phyloP scores from a whole-genome alignment of 2,888 invertebrate species.

The Hypercompe scribonia region DNA sequence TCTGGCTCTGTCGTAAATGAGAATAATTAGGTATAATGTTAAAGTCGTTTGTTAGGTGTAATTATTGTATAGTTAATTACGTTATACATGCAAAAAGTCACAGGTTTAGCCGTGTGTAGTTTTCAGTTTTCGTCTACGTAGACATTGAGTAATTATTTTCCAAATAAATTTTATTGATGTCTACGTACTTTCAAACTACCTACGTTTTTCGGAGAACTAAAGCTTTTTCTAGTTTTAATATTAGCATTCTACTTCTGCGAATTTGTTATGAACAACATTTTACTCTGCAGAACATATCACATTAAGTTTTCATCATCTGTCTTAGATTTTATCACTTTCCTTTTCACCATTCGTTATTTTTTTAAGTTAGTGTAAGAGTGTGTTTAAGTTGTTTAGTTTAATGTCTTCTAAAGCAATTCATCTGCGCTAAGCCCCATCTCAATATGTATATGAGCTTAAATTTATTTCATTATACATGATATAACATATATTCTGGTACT shows the following conservation, averaged over 20 bases:
- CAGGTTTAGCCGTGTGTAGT: constrained; percentile 49
- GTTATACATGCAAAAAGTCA: constrained; percentile 52
- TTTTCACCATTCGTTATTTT: background rate
- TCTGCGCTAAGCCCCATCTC: background rate
- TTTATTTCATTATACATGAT: background rate
- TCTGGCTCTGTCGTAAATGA: constrained; percentile 62
- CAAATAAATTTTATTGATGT: constrained; percentile 29
- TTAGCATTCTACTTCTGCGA: background rate
- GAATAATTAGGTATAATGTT: constrained; percentile 65
- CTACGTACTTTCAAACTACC: constrained; percentile 30
- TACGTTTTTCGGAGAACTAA: constrained; percentile 28
- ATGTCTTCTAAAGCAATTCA: background rate
- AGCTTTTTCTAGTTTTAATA: background rate
- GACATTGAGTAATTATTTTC: constrained; percentile 41
- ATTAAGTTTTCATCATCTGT: background rate
- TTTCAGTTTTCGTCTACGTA: constrained; percentile 49
- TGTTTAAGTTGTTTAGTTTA: too few relatives aligned
- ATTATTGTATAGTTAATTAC: constrained; percentile 61
- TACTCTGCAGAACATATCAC: background rate
- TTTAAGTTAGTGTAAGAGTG: background rate
- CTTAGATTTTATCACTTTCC: background rate
- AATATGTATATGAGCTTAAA: background rate
- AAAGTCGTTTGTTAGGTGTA: constrained; percentile 63
- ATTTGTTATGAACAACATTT: background rate
- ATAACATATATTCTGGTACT: background rate